Conservation (phyloP, 2,113 vertebrate genomes). For the Panurus biarmicus region DNA sequence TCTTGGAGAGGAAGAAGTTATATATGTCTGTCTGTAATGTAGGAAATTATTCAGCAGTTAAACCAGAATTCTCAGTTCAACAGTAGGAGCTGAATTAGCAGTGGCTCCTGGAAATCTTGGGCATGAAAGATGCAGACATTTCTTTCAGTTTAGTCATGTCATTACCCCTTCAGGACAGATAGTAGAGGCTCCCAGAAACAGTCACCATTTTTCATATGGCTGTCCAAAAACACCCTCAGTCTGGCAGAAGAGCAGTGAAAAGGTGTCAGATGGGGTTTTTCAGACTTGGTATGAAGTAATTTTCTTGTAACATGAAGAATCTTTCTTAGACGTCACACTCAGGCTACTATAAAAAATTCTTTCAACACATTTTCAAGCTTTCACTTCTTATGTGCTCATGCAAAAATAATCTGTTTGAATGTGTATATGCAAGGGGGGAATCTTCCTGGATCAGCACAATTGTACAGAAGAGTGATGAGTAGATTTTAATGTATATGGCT, state of each 20-base stretch:
- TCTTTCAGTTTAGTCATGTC: not conserved
- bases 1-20: not conserved
- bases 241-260: not conserved
- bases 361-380: not conserved
- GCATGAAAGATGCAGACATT: not conserved
- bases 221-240: not conserved
- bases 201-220: not conserved
- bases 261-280: not conserved
- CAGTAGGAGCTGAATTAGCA: not conserved
- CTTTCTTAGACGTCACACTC: not conserved
- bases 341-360: not conserved
- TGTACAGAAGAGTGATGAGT: not conserved
- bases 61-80: not conserved
- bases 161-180: not conserved
- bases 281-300: not conserved
- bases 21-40: not conserved
- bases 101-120: not conserved
- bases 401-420: not conserved
- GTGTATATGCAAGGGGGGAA: not conserved
- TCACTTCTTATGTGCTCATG: not conserved
- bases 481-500: not conserved
- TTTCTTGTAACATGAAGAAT: not conserved
- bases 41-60: not conserved
- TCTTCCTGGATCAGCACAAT: not conserved
- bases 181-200: not conserved